These are phyloP conservation scores for Ciconia maguari DNA, from an alignment of 2,113 vertebrate genomes.

Conservation along the genomic window DNA sequence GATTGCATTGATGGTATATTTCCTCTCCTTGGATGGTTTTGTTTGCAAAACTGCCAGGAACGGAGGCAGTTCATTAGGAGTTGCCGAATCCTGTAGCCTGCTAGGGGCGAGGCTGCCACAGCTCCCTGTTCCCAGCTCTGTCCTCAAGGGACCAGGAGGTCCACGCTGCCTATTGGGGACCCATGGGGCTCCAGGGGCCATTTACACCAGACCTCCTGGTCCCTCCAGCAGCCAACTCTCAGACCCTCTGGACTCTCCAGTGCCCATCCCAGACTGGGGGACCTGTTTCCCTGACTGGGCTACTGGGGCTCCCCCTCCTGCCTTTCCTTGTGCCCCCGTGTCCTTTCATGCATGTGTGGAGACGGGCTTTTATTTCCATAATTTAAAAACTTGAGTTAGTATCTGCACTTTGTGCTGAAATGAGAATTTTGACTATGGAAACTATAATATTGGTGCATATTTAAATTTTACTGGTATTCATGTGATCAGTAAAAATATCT, in stretches of 20 bases:
- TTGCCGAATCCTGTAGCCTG: neutral
- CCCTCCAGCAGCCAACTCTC: neutral
- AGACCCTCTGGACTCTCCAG: neutral
- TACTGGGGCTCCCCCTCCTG: neutral
- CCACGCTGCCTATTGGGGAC: fast-evolving
- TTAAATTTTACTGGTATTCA: neutral
- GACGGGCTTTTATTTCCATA: neutral
- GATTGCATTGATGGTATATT: neutral
- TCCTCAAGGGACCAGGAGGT: neutral
- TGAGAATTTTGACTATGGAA: neutral
- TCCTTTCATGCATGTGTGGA: neutral
- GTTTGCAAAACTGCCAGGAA: neutral
- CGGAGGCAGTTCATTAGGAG: fast-evolving
- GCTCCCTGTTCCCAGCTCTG: neutral
- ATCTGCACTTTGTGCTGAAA: neutral
- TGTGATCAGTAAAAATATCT: neutral
- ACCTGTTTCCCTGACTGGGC: neutral
- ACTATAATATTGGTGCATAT: neutral
- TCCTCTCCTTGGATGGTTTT: neutral
- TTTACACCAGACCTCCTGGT: neutral
- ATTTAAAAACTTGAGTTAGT: neutral
- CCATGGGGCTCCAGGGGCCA: neutral
- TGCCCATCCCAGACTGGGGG: neutral
- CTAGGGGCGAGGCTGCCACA: neutral
- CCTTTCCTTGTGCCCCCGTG: fast-evolving